Evolutionary conservation across 2,113 vertebrate species (phyloP).

Genomic region (Perognathus longimembris): DNA sequence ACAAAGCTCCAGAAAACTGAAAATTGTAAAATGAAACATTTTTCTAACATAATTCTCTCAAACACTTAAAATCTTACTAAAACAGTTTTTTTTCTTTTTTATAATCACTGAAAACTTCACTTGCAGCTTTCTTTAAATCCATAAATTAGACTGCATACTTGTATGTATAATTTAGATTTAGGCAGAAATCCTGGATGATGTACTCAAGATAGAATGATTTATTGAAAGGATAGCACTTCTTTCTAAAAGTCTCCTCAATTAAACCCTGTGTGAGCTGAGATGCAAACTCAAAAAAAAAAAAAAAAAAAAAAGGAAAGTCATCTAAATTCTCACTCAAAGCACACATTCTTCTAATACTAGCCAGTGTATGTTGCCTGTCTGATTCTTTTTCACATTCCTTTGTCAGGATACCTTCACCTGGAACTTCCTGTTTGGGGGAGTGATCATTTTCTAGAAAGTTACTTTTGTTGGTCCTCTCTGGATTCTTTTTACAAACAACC

Average conservation of each 20-base stretch:
- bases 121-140: not conserved
- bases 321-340: not conserved
- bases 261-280: not conserved
- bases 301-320: too few relatives aligned
- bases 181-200: slow-evolving; percentile 16
- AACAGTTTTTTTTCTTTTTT: too few relatives aligned
- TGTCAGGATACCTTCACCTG: not conserved
- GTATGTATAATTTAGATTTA: not conserved
- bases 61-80: not conserved
- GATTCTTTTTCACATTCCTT: not conserved
- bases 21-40: not conserved
- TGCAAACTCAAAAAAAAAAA: not conserved
- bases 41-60: slow-evolving; percentile 15
- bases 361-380: not conserved
- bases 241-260: not conserved
- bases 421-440: not conserved
- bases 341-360: not conserved
- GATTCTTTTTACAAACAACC: not conserved
- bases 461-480: not conserved
- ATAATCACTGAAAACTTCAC: not conserved
- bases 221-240: not conserved
- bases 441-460: not conserved
- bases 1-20: not conserved
- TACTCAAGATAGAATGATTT: not conserved
- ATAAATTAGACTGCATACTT: not conserved